These are phyloP conservation scores for Macrostomum lignano DNA, from an alignment of 1,140 invertebrate genomes.

Conservation along the genomic window DNA sequence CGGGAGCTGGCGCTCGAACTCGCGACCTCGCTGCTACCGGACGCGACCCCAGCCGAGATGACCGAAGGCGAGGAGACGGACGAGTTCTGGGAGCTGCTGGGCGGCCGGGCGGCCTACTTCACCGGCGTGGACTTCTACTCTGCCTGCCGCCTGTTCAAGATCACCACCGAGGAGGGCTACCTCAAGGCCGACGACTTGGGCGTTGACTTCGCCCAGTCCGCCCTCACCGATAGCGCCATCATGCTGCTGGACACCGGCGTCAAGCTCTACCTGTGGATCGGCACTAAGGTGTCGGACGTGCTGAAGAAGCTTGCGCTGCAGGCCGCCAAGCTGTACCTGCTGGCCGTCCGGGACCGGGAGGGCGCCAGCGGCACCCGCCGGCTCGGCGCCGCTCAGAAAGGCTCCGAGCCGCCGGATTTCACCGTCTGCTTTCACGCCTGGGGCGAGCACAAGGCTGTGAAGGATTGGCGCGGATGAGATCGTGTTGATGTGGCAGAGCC, in stretches of 20 bases:
- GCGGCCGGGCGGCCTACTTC: slow-evolving; percentile 69
- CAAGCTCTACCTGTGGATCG: slow-evolving; percentile 89
- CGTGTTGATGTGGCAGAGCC: no score
- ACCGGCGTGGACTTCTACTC: slow-evolving; percentile 63
- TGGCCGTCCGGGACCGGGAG: slow-evolving; percentile 53
- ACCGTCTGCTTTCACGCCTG: slow-evolving; percentile 97
- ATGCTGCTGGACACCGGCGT: slow-evolving; percentile 97
- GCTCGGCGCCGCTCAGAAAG: slow-evolving; percentile 76
- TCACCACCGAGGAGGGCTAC: slow-evolving; percentile 96
- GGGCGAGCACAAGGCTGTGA: slow-evolving; percentile 32
- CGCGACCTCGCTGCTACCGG: no score
- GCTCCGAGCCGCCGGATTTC: slow-evolving; percentile 72
- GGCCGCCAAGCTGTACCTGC: slow-evolving; percentile 88
- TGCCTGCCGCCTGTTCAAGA: slow-evolving; percentile 71
- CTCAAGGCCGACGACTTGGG: slow-evolving; percentile 97
- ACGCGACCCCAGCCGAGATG: no score
- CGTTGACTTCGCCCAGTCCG: slow-evolving; percentile 97
- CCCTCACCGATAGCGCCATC: slow-evolving; percentile 92
- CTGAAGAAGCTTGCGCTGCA: slow-evolving; percentile 95
- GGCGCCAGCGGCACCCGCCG: no score
- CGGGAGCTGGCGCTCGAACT: no score
- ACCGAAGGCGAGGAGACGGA: slow-evolving; percentile 90
- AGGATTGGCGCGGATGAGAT: slow-evolving; percentile 8
- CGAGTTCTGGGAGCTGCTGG: slow-evolving; percentile 86
- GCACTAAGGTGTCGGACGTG: slow-evolving; percentile 74